Evolutionary conservation across 2,888 invertebrate species (phyloP).

Genomic region (Apotomis betuletana): DNA sequence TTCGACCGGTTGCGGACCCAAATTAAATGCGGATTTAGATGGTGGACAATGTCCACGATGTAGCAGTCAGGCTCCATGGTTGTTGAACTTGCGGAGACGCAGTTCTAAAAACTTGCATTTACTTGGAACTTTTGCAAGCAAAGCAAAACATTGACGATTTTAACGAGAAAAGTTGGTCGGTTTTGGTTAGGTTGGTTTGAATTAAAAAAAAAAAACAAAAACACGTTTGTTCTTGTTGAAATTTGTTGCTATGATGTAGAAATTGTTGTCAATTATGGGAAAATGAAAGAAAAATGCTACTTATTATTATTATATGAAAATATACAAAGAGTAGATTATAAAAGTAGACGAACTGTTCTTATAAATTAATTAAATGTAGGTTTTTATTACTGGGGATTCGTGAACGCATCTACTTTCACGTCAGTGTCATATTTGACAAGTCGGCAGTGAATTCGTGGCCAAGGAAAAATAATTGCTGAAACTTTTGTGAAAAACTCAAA

Average conservation of each 20-base stretch:
- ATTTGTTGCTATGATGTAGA: no score
- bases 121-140: slow-evolving; percentile 2
- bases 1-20: slow-evolving; percentile 53
- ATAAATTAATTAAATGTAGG: neutral
- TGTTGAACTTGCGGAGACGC: neutral
- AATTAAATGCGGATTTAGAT: slow-evolving; percentile 67
- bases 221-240: no score
- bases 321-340: no score
- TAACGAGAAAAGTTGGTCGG: no score
- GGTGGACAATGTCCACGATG: slow-evolving; percentile 63
- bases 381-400: neutral
- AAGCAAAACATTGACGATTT: neutral
- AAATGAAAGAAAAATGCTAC: no score
- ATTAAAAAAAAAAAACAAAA: neutral
- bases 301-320: no score
- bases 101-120: slow-evolving; percentile 8
- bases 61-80: slow-evolving; percentile 61
- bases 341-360: neutral
- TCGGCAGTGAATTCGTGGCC: slow-evolving; percentile 65
- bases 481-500: slow-evolving; percentile 24
- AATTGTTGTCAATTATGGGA: no score
- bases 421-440: slow-evolving; percentile 49
- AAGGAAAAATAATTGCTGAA: slow-evolving; percentile 48
- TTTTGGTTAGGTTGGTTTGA: no score
- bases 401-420: slow-evolving; percentile 35